These are phyloP conservation scores for Macrobrachium rosenbergii DNA, from an alignment of 1,140 invertebrate species.

Conservation along the genomic window DNA sequence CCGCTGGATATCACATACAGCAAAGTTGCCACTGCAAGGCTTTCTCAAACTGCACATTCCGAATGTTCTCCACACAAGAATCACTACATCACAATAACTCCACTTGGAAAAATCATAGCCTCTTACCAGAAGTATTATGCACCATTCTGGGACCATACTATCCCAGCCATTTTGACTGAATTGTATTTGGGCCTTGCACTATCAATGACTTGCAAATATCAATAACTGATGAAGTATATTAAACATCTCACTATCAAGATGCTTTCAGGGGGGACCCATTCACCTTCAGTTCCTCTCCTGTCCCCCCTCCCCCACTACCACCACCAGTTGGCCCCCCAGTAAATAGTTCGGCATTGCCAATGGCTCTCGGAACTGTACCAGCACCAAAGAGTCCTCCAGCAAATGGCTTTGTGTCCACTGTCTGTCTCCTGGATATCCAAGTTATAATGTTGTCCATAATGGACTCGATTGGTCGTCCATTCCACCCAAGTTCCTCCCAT, in stretches of 20 bases:
- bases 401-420: neutral
- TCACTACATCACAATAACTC: neutral
- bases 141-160: too few species aligned
- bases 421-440: constrained; percentile 51
- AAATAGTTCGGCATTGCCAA: neutral
- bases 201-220: neutral
- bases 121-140: too few species aligned
- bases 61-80: neutral
- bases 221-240: neutral
- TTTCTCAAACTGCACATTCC: too few species aligned
- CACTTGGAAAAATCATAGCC: too few species aligned
- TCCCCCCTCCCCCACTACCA: neutral
- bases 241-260: constrained; percentile 12
- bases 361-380: neutral
- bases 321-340: constrained; percentile 5
- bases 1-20: too few species aligned
- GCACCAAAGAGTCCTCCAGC: constrained; percentile 13
- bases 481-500: constrained; percentile 64
- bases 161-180: too few species aligned
- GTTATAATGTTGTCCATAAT: constrained; percentile 63
- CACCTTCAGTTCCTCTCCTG: constrained; percentile 35
- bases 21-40: too few species aligned
- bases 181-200: too few species aligned
- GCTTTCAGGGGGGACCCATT: constrained; percentile 44
- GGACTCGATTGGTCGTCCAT: constrained; percentile 58